These are phyloP conservation scores for Steromphala cineraria DNA, from an alignment of 2,888 invertebrate genomes.

Conservation along the genomic window DNA sequence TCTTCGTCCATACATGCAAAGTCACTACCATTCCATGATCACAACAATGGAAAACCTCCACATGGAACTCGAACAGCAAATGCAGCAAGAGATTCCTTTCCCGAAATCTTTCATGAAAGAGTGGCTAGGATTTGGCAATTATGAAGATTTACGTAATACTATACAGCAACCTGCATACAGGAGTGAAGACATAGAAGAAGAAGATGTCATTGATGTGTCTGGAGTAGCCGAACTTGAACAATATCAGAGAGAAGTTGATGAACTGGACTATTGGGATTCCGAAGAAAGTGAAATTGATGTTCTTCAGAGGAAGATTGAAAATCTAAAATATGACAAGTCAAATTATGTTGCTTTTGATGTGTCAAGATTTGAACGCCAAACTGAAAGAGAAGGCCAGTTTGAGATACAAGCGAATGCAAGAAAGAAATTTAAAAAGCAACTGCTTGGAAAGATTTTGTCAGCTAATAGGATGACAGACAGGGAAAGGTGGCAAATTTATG, in stretches of 20 bases:
- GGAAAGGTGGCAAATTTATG: conserved; percentile 39
- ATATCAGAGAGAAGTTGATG: conserved; percentile 24
- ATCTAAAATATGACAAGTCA: background rate
- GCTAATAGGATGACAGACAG: conserved; percentile 43
- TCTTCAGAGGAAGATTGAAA: background rate
- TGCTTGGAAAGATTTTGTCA: conserved; percentile 27
- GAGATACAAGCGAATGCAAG: background rate
- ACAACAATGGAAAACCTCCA: conserved; percentile 3
- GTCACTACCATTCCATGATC: background rate
- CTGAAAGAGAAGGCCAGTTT: background rate
- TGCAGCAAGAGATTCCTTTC: background rate
- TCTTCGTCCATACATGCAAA: conserved; percentile 30
- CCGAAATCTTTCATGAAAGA: background rate
- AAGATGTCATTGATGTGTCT: conserved; percentile 24
- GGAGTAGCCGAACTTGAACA: conserved; percentile 30
- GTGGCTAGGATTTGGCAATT: background rate
- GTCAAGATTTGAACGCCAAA: background rate
- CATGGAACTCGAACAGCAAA: background rate
- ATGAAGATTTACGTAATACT: background rate
- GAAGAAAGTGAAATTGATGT: background rate
- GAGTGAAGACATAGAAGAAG: background rate
- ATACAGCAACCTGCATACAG: background rate
- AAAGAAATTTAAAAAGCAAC: background rate
- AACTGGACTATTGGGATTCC: background rate
- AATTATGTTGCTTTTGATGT: background rate